Base-by-base conservation (phyloP, 2,113 vertebrate species). In the Gymnobelideus leadbeateri region DNA sequence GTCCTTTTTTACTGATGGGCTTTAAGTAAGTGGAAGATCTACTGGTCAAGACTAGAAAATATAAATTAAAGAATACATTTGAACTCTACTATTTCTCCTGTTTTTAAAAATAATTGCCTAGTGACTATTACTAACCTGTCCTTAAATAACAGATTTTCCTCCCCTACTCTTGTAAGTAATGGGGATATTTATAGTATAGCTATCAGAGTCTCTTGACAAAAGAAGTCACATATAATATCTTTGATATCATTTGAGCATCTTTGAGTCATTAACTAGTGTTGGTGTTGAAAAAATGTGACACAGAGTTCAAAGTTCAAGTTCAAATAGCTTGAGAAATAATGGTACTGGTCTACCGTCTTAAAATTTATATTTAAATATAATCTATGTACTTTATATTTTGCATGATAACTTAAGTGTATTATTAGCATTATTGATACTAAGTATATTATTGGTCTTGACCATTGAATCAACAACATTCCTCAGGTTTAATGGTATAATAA, bases 221-320 rank as follows among this genome's bases (percentile, higher is more conserved):
- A 96, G 93, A 8, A 4, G n/a, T 96, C 77, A 12, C 53, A 23
- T 55, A 54, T 6, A 24, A 54, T 23, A 55, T 24, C 23, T 54
- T 54, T 54, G 25, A 55, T 55, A 55, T 55, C 25, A 8, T 55
- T 26, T 8, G 54, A 49, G 4, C 50, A 97, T 94, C 84, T 91
- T 91, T 96, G 96, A 96, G 93, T 96, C 93, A 92, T 95, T 94
- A 97, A 94, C 92, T 92, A 37, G 43, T 55, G n/a, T 95, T 77
- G 77, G 9, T 92, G 53, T 0, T 94, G 95, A 68, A 91, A 93
- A 28, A 31, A n/a, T 7, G 47, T 93, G 54, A 92, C 51, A 91
- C 50, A 50, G 9, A 96, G 10, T 54, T 93, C 96, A 96, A 96
- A 51, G n/a, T n/a, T n/a, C n/a, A n/a, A 12, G 53, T 53, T 93